These are phyloP conservation scores for Protonibea diacanthus DNA, from an alignment of 2,797 vertebrate species.

Conservation along the genomic window DNA sequence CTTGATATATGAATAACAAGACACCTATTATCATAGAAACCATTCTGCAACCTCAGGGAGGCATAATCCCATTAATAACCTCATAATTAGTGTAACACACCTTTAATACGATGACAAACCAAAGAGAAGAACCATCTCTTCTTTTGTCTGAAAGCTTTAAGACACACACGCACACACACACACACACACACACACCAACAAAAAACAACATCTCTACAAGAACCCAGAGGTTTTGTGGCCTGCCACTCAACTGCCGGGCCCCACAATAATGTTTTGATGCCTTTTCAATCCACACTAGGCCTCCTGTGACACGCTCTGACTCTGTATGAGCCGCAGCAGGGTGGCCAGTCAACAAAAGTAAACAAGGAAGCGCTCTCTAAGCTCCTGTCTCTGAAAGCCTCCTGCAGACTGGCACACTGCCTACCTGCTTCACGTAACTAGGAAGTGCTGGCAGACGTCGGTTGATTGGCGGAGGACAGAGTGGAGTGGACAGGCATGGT, in stretches of 20 bases:
- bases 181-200: neutral
- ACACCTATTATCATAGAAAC: conserved; percentile 60
- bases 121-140: neutral
- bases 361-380: conserved; percentile 55
- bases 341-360: conserved; percentile 65
- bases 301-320: conserved; percentile 44
- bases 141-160: conserved; percentile 25
- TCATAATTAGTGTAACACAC: conserved; percentile 64
- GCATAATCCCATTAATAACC: conserved; percentile 60
- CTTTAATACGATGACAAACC: conserved; percentile 49
- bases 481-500: conserved; percentile 26
- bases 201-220: conserved; percentile 9
- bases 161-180: neutral
- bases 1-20: conserved; percentile 69
- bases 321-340: conserved; percentile 30
- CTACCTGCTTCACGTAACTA: conserved; percentile 40
- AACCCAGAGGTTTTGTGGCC: conserved; percentile 28
- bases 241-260: conserved; percentile 43
- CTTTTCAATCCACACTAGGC: conserved; percentile 42
- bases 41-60: conserved; percentile 56
- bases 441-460: conserved; percentile 33
- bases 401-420: conserved; percentile 53
- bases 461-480: neutral
- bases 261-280: conserved; percentile 57
- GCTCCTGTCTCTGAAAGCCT: conserved; percentile 49